Base-by-base conservation (phyloP, 2,888 invertebrate genomes). In the Cataglyphis altisquamis region DNA sequence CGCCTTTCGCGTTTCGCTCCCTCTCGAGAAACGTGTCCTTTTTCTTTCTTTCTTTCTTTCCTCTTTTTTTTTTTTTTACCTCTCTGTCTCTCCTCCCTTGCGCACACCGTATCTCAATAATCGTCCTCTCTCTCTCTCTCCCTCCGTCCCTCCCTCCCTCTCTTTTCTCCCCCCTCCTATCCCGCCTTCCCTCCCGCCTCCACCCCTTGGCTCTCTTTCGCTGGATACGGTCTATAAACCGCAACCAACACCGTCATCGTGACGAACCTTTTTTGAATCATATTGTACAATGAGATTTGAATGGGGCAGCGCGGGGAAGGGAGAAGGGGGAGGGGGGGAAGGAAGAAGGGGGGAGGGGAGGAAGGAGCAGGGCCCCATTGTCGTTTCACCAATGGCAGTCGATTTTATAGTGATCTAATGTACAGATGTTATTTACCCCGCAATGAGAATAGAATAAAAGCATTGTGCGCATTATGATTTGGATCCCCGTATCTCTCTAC, bases 341-440 rank as follows among this genome's bases (percentile, higher is more conserved):
- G n/a, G n/a, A n/a, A 60, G 32, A 60, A 36, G 48, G 57, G 67
- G 39, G 52, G 60, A 48, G 78, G 60, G 25, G 52, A 52, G 52
- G 52, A 52, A 52, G 52, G 48, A 68, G 68, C 68, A 45, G 39
- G 85, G 83, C 80, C 84, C 93, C 88, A 93, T 94, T 94, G 94
- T 94, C 89, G 90, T 90, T 80, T 88, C 84, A 86, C 92, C 89
- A 92, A 93, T 92, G 92, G 92, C 93, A 91, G 91, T 91, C 92
- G 92, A 93, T 94, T 94, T 94, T 91, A 93, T 93, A 93, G 93
- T 93, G 93, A 94, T 94, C 94, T 94, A 94, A 94, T 94, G 94
- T 94, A 94, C 94, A 94, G 94, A 94, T 94, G 94, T 94, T 94
- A 94, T 94, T 94, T 94, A 91, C 92, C 92, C 72, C 91, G 93